Conservation (phyloP, 2,888 invertebrate genomes). For the Idaea biselata region DNA sequence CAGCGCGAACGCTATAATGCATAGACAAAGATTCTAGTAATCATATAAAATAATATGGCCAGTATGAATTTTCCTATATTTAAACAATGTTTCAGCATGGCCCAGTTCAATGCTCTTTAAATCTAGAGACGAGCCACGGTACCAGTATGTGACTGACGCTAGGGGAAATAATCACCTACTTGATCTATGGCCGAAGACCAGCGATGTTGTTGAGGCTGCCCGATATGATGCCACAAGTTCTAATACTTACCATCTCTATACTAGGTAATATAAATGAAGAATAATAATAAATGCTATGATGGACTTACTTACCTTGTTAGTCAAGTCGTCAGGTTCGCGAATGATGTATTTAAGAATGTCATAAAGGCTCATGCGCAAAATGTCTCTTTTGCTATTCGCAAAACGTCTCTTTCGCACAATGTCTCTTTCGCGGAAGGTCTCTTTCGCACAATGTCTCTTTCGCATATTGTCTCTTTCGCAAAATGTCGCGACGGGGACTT, state of each 20-base stretch:
- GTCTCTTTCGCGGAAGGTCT: too few species aligned
- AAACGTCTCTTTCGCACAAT: too few species aligned
- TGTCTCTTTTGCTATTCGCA: too few species aligned
- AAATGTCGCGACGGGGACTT: too few species aligned
- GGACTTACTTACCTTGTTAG: too few species aligned
- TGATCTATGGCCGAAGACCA: constrained; percentile 35
- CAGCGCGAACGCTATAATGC: not conserved
- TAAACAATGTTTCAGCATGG: constrained; percentile 32
- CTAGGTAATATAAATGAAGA: constrained; percentile 41
- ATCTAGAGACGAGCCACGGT: constrained; percentile 33
- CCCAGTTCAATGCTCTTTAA: constrained; percentile 35
- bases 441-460: too few species aligned
- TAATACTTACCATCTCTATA: constrained; percentile 58
- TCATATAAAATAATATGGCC: not conserved
- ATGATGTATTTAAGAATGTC: too few species aligned
- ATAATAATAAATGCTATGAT: not conserved
- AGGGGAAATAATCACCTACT: constrained; percentile 31
- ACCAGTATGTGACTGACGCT: constrained; percentile 38
- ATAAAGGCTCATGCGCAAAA: too few species aligned
- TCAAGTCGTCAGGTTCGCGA: too few species aligned
- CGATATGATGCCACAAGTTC: constrained; percentile 42
- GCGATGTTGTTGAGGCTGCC: constrained; percentile 30
- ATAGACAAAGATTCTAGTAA: not conserved
- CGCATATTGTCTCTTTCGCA: too few species aligned
- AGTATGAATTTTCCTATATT: not conserved